Conservation (phyloP, 2,797 vertebrate genomes). For the Pelobates cultripes region DNA sequence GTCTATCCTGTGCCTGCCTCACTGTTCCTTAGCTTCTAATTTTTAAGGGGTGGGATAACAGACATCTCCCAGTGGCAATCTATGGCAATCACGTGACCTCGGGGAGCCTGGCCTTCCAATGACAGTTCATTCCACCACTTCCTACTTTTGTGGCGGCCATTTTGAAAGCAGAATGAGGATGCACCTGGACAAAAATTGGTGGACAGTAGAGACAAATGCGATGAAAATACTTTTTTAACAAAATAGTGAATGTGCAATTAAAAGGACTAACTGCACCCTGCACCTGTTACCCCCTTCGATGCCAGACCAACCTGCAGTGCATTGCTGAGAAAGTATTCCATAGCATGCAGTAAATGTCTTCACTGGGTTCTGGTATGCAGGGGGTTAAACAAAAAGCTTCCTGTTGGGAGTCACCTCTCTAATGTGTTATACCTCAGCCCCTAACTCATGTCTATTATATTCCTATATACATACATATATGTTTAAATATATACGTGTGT, state of each 20-base stretch:
- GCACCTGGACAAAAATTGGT: background rate
- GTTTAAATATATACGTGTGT: slow-evolving; percentile 43
- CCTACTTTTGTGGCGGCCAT: slow-evolving; percentile 17
- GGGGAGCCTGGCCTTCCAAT: slow-evolving; percentile 4
- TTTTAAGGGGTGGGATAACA: slow-evolving; percentile 24
- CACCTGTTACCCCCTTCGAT: slow-evolving; percentile 36
- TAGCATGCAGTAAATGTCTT: slow-evolving; percentile 42
- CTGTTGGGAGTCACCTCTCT: slow-evolving; percentile 39
- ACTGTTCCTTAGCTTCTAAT: background rate
- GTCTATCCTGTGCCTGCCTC: slow-evolving; percentile 12
- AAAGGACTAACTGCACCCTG: slow-evolving; percentile 37
- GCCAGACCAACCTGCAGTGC: slow-evolving; percentile 40
- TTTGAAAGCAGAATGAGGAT: slow-evolving; percentile 8
- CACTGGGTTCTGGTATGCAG: slow-evolving; percentile 39
- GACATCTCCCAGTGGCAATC: background rate
- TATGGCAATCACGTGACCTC: slow-evolving; percentile 7
- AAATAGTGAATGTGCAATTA: slow-evolving; percentile 26
- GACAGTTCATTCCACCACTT: slow-evolving; percentile 1
- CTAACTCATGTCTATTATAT: slow-evolving; percentile 32
- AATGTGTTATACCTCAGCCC: slow-evolving; percentile 54
- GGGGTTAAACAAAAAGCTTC: slow-evolving; percentile 41
- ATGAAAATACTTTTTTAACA: slow-evolving; percentile 18
- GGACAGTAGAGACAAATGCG: background rate
- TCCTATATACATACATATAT: slow-evolving; percentile 39
- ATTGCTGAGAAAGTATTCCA: slow-evolving; percentile 29